A percentile compares a stretch with the other conserved stretches of the same genome.
These are phyloP conservation scores for Cosmia pyralina DNA, from an alignment of 2,888 invertebrate species.

Conservation along the genomic window DNA sequence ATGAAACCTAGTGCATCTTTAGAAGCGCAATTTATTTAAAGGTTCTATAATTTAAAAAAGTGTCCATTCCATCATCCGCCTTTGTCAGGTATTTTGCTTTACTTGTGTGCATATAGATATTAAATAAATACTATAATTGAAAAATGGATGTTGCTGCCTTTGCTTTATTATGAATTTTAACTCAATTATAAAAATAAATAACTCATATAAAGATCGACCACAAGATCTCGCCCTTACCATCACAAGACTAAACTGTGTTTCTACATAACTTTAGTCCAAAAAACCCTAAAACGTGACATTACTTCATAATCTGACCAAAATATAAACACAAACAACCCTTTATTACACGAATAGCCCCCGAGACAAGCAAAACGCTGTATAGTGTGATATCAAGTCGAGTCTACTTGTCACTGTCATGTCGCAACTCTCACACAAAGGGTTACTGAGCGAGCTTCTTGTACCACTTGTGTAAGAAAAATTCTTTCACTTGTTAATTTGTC, in stretches of 20 bases:
- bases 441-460: constrained; percentile 59
- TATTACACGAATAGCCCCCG: constrained; percentile 32
- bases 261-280: not conserved
- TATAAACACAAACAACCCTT: constrained; percentile 33
- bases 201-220: not conserved
- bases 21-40: too few relatives aligned
- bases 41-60: too few relatives aligned
- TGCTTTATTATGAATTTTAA: too few relatives aligned
- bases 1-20: too few relatives aligned
- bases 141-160: too few relatives aligned
- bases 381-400: constrained; percentile 60
- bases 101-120: too few relatives aligned
- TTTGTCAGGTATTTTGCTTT: too few relatives aligned
- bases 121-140: too few relatives aligned
- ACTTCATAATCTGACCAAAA: constrained; percentile 41
- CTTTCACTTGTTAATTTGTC: constrained; percentile 50
- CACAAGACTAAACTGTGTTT: not conserved
- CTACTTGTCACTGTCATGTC: constrained; percentile 70
- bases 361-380: constrained; percentile 45
- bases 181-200: not conserved
- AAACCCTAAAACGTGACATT: constrained; percentile 3
- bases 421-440: constrained; percentile 64
- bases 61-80: too few relatives aligned
- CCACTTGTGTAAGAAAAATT: constrained; percentile 52
- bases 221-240: not conserved